Conservation (phyloP, 2,888 invertebrate genomes). For the Hanleya hanleyi region DNA sequence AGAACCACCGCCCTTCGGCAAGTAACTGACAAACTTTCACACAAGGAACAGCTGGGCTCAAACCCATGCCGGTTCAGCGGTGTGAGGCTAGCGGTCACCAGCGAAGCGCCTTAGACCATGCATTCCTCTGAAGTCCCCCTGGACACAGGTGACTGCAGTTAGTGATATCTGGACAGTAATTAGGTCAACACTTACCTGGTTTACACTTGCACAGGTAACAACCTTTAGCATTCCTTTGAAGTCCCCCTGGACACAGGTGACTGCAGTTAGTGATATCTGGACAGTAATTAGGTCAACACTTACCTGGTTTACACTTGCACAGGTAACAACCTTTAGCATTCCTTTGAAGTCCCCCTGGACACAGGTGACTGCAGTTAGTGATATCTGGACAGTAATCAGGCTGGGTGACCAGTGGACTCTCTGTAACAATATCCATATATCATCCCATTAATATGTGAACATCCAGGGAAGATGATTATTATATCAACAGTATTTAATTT, state of each 20-base stretch:
- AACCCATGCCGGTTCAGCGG: too few relatives aligned
- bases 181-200: conserved; percentile 58
- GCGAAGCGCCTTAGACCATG: too few relatives aligned
- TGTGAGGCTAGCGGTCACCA: too few relatives aligned
- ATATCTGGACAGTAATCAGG: conserved; percentile 69
- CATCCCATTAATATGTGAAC: conserved; percentile 19
- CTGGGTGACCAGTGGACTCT: conserved; percentile 41
- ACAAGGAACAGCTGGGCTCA: too few relatives aligned
- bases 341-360: conserved; percentile 67
- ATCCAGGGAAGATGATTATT: too few relatives aligned
- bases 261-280: conserved; percentile 70
- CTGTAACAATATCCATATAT: conserved; percentile 21
- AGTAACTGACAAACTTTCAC: too few relatives aligned
- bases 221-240: conserved; percentile 66
- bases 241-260: conserved; percentile 67
- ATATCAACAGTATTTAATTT: too few relatives aligned
- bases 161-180: too few relatives aligned
- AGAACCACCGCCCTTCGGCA: too few relatives aligned
- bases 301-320: conserved; percentile 69
- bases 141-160: too few relatives aligned
- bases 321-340: conserved; percentile 70
- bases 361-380: conserved; percentile 68
- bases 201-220: conserved; percentile 72
- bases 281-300: conserved; percentile 65
- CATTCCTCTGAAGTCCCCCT: too few relatives aligned